These are phyloP conservation scores for Ctenicera cuprea DNA, from an alignment of 2,888 invertebrate species.

Conservation along the genomic window DNA sequence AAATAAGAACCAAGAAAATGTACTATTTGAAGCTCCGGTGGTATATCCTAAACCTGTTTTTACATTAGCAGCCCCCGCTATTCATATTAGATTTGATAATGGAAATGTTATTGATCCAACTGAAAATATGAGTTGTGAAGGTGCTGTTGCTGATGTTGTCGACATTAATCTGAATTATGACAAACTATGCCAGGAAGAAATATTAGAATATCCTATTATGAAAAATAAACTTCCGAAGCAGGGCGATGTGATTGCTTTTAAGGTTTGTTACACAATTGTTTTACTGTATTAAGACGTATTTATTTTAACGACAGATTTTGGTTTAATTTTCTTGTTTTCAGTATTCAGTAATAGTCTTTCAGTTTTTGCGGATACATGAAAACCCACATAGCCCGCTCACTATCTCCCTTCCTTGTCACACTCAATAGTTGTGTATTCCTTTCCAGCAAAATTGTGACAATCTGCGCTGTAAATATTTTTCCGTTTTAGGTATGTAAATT, in stretches of 20 bases:
- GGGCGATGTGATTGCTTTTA: slow-evolving; percentile 61
- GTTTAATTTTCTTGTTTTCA: too few species aligned
- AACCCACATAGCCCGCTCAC: too few species aligned
- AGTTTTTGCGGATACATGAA: too few species aligned
- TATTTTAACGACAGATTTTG: too few species aligned
- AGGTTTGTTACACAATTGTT: slow-evolving; percentile 50
- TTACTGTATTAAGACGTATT: too few species aligned
- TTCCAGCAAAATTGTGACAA: too few species aligned
- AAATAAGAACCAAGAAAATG: neutral
- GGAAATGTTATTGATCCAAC: neutral
- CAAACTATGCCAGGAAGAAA: slow-evolving; percentile 46
- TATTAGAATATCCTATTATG: slow-evolving; percentile 52
- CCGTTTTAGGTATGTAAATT: slow-evolving; percentile 29
- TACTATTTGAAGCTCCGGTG: too few species aligned
- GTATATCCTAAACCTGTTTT: neutral
- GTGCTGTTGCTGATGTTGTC: neutral
- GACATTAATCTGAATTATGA: slow-evolving; percentile 24
- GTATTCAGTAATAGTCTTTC: too few species aligned
- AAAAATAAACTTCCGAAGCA: slow-evolving; percentile 46
- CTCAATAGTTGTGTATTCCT: too few species aligned
- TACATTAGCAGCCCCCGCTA: slow-evolving; percentile 1
- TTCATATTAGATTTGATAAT: slow-evolving; percentile 51
- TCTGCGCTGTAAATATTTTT: too few species aligned
- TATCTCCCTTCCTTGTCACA: too few species aligned
- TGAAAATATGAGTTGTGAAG: neutral